Base-by-base conservation (phyloP, 2,888 invertebrate genomes). In the Tachina fera region DNA sequence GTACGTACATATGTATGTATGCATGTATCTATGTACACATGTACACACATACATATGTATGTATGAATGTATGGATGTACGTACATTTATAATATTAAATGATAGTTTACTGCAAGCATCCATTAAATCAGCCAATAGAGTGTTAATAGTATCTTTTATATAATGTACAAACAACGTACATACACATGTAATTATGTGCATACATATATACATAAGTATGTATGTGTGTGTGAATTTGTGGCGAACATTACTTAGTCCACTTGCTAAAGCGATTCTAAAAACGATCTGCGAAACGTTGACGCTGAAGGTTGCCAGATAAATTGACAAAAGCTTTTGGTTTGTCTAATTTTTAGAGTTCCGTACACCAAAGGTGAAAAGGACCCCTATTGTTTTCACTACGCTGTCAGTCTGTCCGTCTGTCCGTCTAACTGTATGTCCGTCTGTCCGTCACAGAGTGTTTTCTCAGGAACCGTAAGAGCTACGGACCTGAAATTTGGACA, bases 191-290 rank as follows among this genome's bases (percentile, higher is more conserved):
- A 31, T 31, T 31, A 31, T 31, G 31, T 6, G 6, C 5, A 6
- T 1, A 31, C 31, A 31, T 31, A 31, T 81, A 49, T 19, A n/a
- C 43, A 39, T 6, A n/a, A n/a, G 39, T 39, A 45, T 63, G 9
- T 8, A 70, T 53, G 19, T 11, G 16, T 53, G n/a, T 53, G 13
- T 39, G 3, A 2, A 19, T 51, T n/a, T 63, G 31, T 56, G 47
- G 45, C 72, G 19, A 31, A 67, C 31, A 67, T 43, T 63, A 70
- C 9, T 60, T 41, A 43, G 49, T 74, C 81, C 61, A 85, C 56
- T 85, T 81, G 81, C 70, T 63, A 60, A 76, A 68, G 68, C 63
- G 68, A 81, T 72, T 76, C 74, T 63, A 31, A 65, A 80, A 60
- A 51, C 58, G 58, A 31, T 13, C 16, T 58, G 22, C 14, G 43